These are phyloP conservation scores for Oeneis ivallda DNA, from an alignment of 2,888 invertebrate species.

Conservation along the genomic window DNA sequence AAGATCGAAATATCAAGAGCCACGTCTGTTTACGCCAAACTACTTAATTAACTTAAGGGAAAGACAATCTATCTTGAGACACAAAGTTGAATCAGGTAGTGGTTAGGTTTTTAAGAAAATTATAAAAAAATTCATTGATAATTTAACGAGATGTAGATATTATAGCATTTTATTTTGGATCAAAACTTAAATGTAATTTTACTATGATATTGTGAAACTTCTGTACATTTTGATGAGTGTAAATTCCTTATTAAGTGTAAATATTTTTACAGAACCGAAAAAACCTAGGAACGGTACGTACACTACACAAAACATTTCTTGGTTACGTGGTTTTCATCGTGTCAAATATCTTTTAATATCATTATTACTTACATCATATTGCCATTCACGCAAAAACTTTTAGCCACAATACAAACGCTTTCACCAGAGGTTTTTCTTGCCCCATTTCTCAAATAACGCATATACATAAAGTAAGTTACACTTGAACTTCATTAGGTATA, in stretches of 20 bases:
- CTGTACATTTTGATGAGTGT: neutral
- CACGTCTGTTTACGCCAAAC: no score
- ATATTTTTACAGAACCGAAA: constrained; percentile 59
- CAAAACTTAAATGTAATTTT: neutral
- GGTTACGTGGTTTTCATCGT: constrained; percentile 19
- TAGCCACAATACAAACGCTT: constrained; percentile 5
- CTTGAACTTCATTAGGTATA: no score
- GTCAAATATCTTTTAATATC: neutral
- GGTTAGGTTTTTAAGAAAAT: no score
- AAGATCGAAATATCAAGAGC: no score
- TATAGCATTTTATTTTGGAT: no score
- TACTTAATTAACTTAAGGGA: no score
- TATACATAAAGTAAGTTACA: neutral
- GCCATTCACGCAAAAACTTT: constrained; percentile 9
- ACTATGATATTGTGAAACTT: neutral
- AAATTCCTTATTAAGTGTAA: constrained; percentile 38
- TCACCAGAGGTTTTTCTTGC: neutral
- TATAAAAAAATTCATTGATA: no score
- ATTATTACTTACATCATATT: neutral
- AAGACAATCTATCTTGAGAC: no score
- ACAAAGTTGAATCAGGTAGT: neutral
- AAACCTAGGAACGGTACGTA: constrained; percentile 63
- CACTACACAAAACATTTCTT: constrained; percentile 40
- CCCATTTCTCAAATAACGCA: neutral
- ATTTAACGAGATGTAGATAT: no score